Evolutionary conservation across 2,888 invertebrate genomes (phyloP).

Genomic region (Protodeltote pygarga): DNA sequence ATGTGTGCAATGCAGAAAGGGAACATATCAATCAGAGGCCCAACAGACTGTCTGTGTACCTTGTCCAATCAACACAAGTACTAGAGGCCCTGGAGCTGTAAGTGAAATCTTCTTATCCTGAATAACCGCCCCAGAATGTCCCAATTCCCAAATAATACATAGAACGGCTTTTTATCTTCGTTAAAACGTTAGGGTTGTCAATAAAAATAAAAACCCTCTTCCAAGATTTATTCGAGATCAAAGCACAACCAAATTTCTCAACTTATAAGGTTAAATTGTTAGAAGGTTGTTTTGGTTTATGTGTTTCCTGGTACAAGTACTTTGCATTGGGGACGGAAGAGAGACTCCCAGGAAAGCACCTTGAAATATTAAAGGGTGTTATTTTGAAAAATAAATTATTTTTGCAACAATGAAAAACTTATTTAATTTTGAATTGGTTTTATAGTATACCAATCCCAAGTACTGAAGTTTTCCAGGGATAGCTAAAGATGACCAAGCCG

Average conservation of each 20-base stretch:
- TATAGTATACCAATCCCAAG: too few species aligned
- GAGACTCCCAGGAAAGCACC: too few species aligned
- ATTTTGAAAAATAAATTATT: too few species aligned
- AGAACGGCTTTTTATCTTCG: slow-evolving; percentile 27
- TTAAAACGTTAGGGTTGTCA: slow-evolving; percentile 34
- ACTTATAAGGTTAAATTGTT: slow-evolving; percentile 18
- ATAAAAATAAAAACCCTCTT: slow-evolving; percentile 30
- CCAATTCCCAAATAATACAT: slow-evolving; percentile 26
- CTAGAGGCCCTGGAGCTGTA: slow-evolving; percentile 93
- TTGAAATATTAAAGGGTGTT: too few species aligned
- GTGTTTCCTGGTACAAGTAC: slow-evolving; percentile 5
- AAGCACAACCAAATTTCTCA: slow-evolving; percentile 24
- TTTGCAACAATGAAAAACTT: too few species aligned
- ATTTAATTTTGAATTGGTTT: too few species aligned
- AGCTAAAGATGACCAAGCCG: too few species aligned
- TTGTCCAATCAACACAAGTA: slow-evolving; percentile 97
- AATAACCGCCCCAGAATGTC: too few species aligned
- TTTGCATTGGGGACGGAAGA: background rate
- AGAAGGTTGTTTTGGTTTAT: slow-evolving; percentile 6
- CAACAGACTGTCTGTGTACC: slow-evolving; percentile 95
- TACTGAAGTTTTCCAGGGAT: too few species aligned
- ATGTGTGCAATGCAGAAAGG: slow-evolving; percentile 95
- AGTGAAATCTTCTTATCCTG: slow-evolving; percentile 68
- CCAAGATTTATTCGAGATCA: slow-evolving; percentile 31
- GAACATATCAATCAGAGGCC: slow-evolving; percentile 95